Evolutionary conservation across 1,140 invertebrate species (phyloP), one percentile per base, ranked within the genome.

Genomic region (Probaryconus sp.): DNA sequence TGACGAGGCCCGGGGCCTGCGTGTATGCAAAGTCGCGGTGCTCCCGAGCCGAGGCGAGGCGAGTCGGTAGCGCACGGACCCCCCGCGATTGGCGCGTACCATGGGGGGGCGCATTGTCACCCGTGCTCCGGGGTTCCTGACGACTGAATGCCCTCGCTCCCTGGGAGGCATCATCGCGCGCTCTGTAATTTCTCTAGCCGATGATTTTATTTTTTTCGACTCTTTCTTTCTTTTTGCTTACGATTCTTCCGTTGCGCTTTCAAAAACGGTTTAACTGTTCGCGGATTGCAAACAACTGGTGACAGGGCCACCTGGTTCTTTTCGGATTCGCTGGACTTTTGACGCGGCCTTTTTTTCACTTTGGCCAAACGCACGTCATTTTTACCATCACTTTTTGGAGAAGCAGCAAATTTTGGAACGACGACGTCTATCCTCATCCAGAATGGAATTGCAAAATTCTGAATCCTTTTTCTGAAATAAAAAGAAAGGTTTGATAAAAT

Each of bases 161-260:
- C 84, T 87, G 85, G 86, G 86, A 88, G 85, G 85, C 83, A 85
- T 81, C 83, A 82, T 85, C 85, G 79, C 83, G 76, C 78, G 79
- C 84, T 85, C 83, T 84, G 81, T 86, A 88, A 88, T 87, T 88
- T 88, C 79, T 76, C 58, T 79, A 77, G 70, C 79, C 81, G 78
- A 82, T 81, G 73, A 83, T 79, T 84, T 83, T 74, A 78, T 82
- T 75, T 45, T 35, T 77, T 81, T 79, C 55, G 70, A 71, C 53
- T 50, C 17, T 35, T 35, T 38, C n/a, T 51, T 55, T 60, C 33
- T 48, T 21, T 4, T 28, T 40, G 10, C 16, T 58, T 21, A 24
- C 35, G 24, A 31, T 14, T 14, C 13, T 26, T 37, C 26, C 24
- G 24, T 53, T 51, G 28, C 55, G 42, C 38, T 76, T 73, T 64